These are phyloP conservation scores for Paradoxurus hermaphroditus DNA, from an alignment of 2,113 vertebrate genomes.

Conservation along the genomic window DNA sequence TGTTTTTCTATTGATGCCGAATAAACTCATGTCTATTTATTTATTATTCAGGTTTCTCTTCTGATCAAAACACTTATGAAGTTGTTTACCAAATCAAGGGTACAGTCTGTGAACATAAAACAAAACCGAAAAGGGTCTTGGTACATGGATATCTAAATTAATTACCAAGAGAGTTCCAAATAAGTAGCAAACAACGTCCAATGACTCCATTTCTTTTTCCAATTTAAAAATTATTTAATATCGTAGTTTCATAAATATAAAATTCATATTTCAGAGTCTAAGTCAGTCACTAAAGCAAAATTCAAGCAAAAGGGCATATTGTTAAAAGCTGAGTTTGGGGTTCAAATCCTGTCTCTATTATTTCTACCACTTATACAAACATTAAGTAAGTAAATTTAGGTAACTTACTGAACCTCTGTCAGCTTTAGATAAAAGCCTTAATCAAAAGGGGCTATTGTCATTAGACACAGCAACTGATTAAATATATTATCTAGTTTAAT, in stretches of 20 bases:
- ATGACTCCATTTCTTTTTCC: background rate
- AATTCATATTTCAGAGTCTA: background rate
- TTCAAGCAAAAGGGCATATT: background rate
- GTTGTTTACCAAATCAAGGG: background rate
- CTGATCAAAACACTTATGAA: background rate
- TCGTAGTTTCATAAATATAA: background rate
- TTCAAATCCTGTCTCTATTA: slow-evolving; percentile 19
- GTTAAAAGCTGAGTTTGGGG: background rate
- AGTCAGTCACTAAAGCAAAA: background rate
- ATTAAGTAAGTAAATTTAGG: background rate
- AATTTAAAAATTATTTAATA: slow-evolving; percentile 37
- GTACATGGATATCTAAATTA: background rate
- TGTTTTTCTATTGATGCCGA: background rate
- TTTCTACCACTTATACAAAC: background rate
- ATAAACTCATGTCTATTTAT: background rate
- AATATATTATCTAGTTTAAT: background rate
- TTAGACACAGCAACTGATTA: background rate
- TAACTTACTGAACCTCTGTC: background rate
- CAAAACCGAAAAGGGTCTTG: background rate
- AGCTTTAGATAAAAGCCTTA: background rate
- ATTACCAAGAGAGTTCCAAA: background rate
- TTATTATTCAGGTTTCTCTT: background rate
- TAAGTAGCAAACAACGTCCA: background rate
- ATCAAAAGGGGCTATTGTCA: background rate
- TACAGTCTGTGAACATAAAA: slow-evolving; percentile 4